Evolutionary conservation across 2,113 vertebrate genomes (phyloP), one percentile per base, ranked within the genome.

Genomic region (Lynx canadensis): DNA sequence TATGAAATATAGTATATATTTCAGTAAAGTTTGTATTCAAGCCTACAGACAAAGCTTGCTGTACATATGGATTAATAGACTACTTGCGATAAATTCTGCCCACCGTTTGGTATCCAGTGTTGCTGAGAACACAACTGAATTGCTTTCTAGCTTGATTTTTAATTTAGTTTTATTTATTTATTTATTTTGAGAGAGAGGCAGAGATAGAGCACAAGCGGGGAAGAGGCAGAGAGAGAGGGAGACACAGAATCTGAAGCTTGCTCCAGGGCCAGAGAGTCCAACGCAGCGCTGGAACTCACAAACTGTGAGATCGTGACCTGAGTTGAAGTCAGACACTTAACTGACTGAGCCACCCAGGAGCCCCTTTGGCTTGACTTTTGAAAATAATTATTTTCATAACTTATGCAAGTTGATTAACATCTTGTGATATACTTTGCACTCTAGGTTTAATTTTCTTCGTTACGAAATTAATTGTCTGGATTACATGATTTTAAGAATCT

Each of bases 1-100:
- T 80, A 38, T 91, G 13, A 93, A 91, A 95, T 86, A 85, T 3
- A n/a, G 2, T 57, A 48, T 55, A 15, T 83, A 96, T 81, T 94
- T 94, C 86, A 52, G 2, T 55, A 33, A 93, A 71, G 3, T 0
- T 55, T 57, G n/a, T 57, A 92, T 31, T 66, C 60, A 95, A 85
- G 29, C 25, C 7, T 82, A 55, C 0, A 52, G 3, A 81, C 52
- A 76, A 84, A 36, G 4, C 18, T 92, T 82, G 5, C 23, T n/a
- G 0, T 68, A 69, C 12, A 45, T 48, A 41, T n/a, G n/a, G 12
- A 31, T 74, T 89, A 89, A 45, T 38, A 87, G 19, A 82, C 2
- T 8, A 41, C 25, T 82, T 79, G 31, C 2, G 81, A 82, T 14
- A 78, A 57, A 89, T 92, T 96, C 78, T 68, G 1, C 16, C 63